phyloP scores from a whole-genome alignment of 2,888 invertebrate genomes.

The Apomyelois bistriatella region DNA sequence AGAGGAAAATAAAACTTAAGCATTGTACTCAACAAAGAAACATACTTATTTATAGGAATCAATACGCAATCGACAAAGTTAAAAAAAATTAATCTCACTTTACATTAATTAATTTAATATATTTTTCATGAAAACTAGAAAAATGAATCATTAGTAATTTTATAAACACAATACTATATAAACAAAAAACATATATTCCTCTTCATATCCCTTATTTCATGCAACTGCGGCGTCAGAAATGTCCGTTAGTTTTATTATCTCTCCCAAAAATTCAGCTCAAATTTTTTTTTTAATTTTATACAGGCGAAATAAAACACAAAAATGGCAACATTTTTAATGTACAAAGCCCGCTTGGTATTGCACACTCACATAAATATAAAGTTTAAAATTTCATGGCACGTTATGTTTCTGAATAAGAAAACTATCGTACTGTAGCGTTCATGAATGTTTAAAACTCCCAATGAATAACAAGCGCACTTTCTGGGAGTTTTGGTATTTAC shows the following conservation, averaged over 20 bases:
- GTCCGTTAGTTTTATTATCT: neutral
- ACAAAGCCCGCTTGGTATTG: neutral
- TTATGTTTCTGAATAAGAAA: neutral
- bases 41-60: too few species aligned
- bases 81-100: too few species aligned
- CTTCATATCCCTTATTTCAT: too few species aligned
- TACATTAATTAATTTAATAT: too few species aligned
- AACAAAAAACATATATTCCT: too few species aligned
- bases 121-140: too few species aligned
- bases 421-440: neutral
- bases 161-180: too few species aligned
- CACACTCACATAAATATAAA: neutral
- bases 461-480: neutral
- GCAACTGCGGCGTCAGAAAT: too few species aligned
- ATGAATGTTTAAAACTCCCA: neutral
- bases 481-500: neutral
- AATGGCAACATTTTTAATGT: neutral
- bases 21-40: too few species aligned
- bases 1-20: too few species aligned
- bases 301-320: neutral
- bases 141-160: too few species aligned
- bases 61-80: too few species aligned
- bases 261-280: neutral
- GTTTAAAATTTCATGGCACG: neutral
- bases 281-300: neutral